These are phyloP conservation scores for Tretioscincus oriximinensis DNA, from an alignment of 2,113 vertebrate genomes.

Conservation along the genomic window DNA sequence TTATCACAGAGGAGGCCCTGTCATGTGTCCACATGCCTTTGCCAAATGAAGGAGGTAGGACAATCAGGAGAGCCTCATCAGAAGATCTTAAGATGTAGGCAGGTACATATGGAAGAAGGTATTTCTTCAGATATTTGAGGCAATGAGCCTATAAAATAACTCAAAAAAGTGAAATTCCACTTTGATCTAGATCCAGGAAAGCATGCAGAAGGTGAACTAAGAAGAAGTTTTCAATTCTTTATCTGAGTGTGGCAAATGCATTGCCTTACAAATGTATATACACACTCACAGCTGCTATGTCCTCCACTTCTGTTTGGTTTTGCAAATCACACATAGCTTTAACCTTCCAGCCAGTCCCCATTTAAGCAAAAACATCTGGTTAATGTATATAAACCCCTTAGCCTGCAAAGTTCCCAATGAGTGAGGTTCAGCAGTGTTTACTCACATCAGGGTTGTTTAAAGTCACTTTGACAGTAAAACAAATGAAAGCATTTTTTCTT, in stretches of 20 bases:
- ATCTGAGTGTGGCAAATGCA: background rate
- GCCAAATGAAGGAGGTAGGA: too few relatives aligned
- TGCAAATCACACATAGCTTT: background rate
- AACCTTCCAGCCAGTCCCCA: background rate
- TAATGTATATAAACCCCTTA: background rate
- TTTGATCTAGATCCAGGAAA: background rate
- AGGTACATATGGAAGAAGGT: too few relatives aligned
- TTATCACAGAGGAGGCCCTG: too few relatives aligned
- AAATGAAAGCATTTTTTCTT: conserved; percentile 3
- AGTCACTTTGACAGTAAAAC: conserved; percentile 21
- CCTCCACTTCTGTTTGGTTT: background rate
- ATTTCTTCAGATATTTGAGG: too few relatives aligned
- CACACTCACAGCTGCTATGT: background rate
- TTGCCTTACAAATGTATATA: background rate
- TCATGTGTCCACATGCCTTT: too few relatives aligned
- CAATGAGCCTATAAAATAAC: too few relatives aligned
- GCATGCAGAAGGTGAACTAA: too few relatives aligned
- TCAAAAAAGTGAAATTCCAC: too few relatives aligned
- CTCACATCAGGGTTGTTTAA: conserved; percentile 24
- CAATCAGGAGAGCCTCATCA: too few relatives aligned
- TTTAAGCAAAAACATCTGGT: background rate
- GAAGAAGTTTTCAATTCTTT: too few relatives aligned
- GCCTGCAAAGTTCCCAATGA: background rate
- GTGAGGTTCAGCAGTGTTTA: background rate
- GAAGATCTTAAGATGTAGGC: too few relatives aligned